A percentile compares a stretch with the other conserved stretches of the same genome.
These are phyloP conservation scores for Drosophila mauritiana DNA, from an alignment of 1,140 invertebrate genomes.

Conservation along the genomic window DNA sequence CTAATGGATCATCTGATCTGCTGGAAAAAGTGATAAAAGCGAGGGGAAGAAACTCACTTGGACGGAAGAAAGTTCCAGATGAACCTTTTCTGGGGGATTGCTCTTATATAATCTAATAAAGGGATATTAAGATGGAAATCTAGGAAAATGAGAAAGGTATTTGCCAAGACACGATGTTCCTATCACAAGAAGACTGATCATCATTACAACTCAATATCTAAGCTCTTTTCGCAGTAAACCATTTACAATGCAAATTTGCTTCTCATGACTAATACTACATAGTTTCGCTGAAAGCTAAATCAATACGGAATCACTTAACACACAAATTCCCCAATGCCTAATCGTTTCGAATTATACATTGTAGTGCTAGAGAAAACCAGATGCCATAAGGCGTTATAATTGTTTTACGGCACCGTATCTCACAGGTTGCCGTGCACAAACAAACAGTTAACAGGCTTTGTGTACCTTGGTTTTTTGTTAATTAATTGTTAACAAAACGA, in stretches of 20 bases:
- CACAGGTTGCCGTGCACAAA: constrained; percentile 41
- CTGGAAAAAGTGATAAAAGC: constrained; percentile 20
- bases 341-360: constrained; percentile 10
- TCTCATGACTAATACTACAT: constrained; percentile 32
- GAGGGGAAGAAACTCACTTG: constrained; percentile 18
- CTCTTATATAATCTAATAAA: not conserved
- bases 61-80: constrained; percentile 53
- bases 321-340: constrained; percentile 35
- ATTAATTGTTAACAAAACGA: constrained; percentile 76
- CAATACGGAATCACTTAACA: constrained; percentile 42
- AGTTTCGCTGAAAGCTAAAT: constrained; percentile 27
- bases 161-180: no score
- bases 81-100: constrained; percentile 26
- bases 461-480: constrained; percentile 57
- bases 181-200: not conserved
- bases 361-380: constrained; percentile 19
- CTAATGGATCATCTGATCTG: constrained; percentile 51
- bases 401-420: constrained; percentile 59
- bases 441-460: constrained; percentile 51
- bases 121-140: not conserved
- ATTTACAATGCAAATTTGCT: constrained; percentile 5
- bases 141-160: not conserved
- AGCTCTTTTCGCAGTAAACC: constrained; percentile 17
- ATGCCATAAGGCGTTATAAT: constrained; percentile 47
- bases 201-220: not conserved